Conservation (phyloP, 2,113 vertebrate genomes). For the Burhinus oedicnemus region DNA sequence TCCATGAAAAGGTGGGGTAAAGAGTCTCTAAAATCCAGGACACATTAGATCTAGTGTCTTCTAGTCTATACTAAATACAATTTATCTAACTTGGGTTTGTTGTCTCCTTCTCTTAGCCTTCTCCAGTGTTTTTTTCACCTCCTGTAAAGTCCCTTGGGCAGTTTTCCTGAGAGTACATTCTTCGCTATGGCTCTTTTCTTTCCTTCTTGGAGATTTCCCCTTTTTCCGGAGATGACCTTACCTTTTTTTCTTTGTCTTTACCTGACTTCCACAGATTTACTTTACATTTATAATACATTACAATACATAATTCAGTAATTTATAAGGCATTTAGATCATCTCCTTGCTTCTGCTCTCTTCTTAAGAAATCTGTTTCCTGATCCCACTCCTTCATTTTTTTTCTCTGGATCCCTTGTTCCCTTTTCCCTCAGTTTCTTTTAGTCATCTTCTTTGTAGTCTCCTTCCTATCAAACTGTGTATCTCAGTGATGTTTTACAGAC, state of each 20-base stretch:
- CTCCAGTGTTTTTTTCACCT: not conserved
- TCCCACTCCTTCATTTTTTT: not conserved
- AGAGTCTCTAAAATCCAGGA: not conserved
- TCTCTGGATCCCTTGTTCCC: not conserved
- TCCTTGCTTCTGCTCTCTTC: not conserved
- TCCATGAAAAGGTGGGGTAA: not conserved
- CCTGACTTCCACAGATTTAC: not conserved
- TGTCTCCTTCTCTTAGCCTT: not conserved
- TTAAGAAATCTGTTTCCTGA: not conserved
- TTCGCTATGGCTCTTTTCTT: not conserved
- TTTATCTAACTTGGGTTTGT: not conserved
- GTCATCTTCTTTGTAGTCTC: not conserved
- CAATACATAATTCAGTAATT: not conserved
- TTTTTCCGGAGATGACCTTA: not conserved
- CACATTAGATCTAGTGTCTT: not conserved
- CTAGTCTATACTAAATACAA: not conserved
- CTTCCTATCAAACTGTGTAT: not conserved
- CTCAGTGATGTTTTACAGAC: not conserved
- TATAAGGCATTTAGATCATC: not conserved
- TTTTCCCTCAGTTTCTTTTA: not conserved
- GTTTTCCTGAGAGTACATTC: not conserved
- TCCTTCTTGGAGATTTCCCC: not conserved
- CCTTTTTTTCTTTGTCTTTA: not conserved
- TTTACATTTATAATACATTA: not conserved
- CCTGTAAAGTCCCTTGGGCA: not conserved